Evolutionary conservation across 1,140 invertebrate genomes (phyloP), one percentile per base, ranked within the genome.

Genomic region (Telenomus remus): DNA sequence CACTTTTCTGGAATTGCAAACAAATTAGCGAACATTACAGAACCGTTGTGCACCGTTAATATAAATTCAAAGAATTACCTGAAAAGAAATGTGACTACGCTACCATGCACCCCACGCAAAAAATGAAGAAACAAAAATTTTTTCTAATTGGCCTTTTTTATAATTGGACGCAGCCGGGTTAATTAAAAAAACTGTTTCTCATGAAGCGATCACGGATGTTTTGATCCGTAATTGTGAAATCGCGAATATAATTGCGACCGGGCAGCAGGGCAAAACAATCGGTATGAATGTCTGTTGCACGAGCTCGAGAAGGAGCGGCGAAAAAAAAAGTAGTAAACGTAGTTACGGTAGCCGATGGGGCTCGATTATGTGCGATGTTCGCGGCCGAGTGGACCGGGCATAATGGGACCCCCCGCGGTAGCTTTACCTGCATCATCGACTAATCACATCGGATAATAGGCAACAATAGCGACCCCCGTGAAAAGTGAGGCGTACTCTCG

Each of bases 381-480:
- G 80, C 76, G 79, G 80, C 51, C 70, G 76, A 83, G 60, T 72
- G 80, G 75, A 69, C 80, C 77, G 78, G 51, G 64, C 69, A 88
- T 86, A 87, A 86, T 85, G 76, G 83, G 85, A 86, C 86, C 86
- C 84, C 86, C 86, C 80, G 86, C 83, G 81, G 86, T 72, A 85
- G 85, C 84, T 88, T 86, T 84, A 86, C 86, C 85, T 87, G 86
- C 86, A 87, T 87, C 86, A 88, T 87, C 85, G 85, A 85, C 86
- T 88, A 88, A 88, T 88, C 86, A 87, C 83, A 82, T 86, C 85
- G 86, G 85, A 87, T 87, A 86, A 88, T 87, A 84, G 76, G 57
- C 79, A 85, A 87, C 87, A 87, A 87, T 86, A 69, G 49, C 76
- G 76, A 61, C 69, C 79, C 82, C 83, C 81, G 85, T 86, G 83